phyloP scores from a whole-genome alignment of 2,113 vertebrate genomes.

The Archocentrus centrarchus region DNA sequence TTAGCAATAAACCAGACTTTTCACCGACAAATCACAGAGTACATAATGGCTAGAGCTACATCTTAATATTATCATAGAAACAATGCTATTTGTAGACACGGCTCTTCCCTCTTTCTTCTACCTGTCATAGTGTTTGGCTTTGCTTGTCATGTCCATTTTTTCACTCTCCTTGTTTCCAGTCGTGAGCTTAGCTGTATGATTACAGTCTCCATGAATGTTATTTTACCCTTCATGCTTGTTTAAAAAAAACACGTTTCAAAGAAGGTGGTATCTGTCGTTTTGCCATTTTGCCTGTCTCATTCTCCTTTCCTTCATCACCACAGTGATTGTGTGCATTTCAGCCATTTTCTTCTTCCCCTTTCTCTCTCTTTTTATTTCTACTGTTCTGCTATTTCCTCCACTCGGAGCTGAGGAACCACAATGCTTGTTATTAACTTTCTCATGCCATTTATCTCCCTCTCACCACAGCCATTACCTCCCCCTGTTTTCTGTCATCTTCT shows the following conservation, averaged over 20 bases:
- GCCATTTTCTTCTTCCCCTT: slow-evolving; percentile 20
- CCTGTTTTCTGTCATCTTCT: slow-evolving; percentile 51
- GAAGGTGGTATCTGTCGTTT: background rate
- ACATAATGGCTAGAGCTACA: background rate
- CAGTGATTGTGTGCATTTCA: slow-evolving; percentile 14
- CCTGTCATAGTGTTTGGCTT: background rate
- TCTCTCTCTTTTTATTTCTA: slow-evolving; percentile 30
- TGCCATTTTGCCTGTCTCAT: slow-evolving; percentile 15
- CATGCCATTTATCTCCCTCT: slow-evolving; percentile 68
- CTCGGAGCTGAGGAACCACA: slow-evolving; percentile 53
- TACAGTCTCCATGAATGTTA: slow-evolving; percentile 2
- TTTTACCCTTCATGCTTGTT: slow-evolving; percentile 10
- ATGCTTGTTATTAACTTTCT: slow-evolving; percentile 70
- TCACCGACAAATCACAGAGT: background rate
- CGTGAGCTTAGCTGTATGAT: background rate
- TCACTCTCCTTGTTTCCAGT: background rate
- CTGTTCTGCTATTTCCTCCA: slow-evolving; percentile 22
- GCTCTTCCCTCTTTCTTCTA: too few relatives aligned
- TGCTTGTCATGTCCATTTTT: background rate
- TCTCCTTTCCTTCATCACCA: slow-evolving; percentile 3
- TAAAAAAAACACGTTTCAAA: slow-evolving; percentile 16
- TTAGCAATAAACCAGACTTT: background rate
- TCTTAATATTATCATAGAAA: background rate
- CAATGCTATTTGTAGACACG: background rate
- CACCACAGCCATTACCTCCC: slow-evolving; percentile 56